Conservation (phyloP, 2,797 vertebrate genomes). For the Notoglanidium macrostoma region DNA sequence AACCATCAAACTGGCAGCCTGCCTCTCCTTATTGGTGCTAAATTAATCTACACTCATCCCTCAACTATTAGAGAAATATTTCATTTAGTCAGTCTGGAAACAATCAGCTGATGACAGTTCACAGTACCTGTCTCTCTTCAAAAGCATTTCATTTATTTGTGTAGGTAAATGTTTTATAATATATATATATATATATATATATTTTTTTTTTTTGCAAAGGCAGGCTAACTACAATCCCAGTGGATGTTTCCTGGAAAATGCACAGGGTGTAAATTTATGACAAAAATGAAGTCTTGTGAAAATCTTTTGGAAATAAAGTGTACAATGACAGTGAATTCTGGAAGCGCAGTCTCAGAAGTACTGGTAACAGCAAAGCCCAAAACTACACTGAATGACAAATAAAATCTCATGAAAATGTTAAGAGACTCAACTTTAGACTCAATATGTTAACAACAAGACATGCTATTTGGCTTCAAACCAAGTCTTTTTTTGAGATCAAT, state of each 20-base stretch:
- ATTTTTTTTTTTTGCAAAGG: background rate
- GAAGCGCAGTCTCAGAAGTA: background rate
- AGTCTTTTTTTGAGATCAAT: background rate
- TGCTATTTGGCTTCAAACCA: background rate
- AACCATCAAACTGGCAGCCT: constrained; percentile 23
- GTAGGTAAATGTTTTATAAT: background rate
- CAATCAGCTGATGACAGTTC: background rate
- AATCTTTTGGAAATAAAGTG: background rate
- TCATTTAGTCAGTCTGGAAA: background rate
- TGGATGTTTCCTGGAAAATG: background rate
- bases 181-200: too few species aligned
- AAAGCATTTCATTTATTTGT: background rate
- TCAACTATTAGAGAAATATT: background rate
- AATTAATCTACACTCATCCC: constrained; percentile 30
- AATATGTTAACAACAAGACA: too few species aligned
- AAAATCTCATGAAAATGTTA: background rate
- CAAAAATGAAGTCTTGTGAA: background rate
- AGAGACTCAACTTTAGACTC: background rate
- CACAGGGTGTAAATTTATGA: background rate
- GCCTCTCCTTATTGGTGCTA: constrained; percentile 10
- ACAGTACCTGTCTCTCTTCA: background rate
- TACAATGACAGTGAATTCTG: background rate
- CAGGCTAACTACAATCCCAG: background rate
- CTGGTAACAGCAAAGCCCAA: background rate
- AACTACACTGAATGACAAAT: background rate